A percentile compares a stretch with the other conserved stretches of the same genome.
Conservation (phyloP, 1,140 invertebrate species). For the Yoshiicerus persimilis region DNA sequence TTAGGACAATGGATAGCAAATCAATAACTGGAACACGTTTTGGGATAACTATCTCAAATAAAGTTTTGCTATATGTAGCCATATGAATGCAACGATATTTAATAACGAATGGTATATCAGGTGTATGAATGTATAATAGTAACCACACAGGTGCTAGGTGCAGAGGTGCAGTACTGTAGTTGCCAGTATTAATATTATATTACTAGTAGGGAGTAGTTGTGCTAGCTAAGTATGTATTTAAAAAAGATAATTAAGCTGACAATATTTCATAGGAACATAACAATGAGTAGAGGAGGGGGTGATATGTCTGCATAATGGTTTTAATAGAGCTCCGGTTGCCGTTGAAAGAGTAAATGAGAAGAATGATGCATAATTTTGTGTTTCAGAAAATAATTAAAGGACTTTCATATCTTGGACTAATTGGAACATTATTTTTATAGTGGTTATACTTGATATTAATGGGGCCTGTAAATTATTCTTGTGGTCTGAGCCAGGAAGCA, state of each 20-base stretch:
- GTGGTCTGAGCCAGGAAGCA: neutral
- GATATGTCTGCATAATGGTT: neutral
- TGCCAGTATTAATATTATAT: too few relatives aligned
- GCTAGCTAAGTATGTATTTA: too few relatives aligned
- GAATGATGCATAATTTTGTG: neutral
- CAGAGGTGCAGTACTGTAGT: too few relatives aligned
- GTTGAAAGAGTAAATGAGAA: conserved; percentile 1
- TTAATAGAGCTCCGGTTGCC: neutral
- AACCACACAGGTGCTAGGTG: too few relatives aligned
- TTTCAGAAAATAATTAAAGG: conserved; percentile 31
- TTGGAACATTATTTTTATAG: conserved; percentile 39
- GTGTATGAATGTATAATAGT: too few relatives aligned
- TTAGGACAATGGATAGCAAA: too few relatives aligned
- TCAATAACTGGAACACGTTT: too few relatives aligned
- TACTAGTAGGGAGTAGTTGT: neutral
- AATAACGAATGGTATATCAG: too few relatives aligned
- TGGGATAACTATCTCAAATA: too few relatives aligned
- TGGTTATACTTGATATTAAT: conserved; percentile 28
- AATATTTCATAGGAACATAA: neutral
- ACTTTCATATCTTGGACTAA: conserved; percentile 7
- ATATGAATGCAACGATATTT: too few relatives aligned
- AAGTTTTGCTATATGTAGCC: too few relatives aligned
- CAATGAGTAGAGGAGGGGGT: neutral
- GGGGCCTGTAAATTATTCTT: neutral
- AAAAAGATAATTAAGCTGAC: neutral